Conservation (phyloP, 2,888 invertebrate species). For the Gymnosoma rotundatum region DNA sequence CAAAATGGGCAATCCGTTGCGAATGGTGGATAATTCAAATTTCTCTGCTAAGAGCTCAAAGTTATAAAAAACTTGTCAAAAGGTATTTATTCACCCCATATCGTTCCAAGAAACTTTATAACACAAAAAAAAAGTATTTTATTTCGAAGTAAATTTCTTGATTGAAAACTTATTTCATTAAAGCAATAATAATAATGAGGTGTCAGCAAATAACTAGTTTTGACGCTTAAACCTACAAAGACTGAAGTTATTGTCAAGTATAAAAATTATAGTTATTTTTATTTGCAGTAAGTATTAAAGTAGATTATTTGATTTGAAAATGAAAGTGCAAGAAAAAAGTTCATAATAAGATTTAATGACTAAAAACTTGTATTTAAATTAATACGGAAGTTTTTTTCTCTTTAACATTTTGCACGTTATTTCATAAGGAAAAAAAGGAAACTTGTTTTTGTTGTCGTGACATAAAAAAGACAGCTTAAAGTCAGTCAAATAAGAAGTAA, state of each 20-base stretch:
- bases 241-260: not conserved
- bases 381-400: conserved; percentile 45
- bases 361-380: conserved; percentile 33
- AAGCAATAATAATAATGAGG: too few species aligned
- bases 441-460: conserved; percentile 25
- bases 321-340: conserved; percentile 12
- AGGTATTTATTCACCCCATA: too few species aligned
- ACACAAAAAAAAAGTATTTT: too few species aligned
- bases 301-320: conserved; percentile 6
- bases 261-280: not conserved
- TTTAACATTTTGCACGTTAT: conserved; percentile 11
- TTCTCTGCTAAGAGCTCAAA: too few species aligned
- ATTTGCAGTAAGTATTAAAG: not conserved
- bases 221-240: not conserved
- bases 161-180: not conserved
- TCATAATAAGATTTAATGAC: conserved; percentile 1
- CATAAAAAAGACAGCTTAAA: not conserved
- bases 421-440: conserved; percentile 2
- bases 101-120: too few species aligned
- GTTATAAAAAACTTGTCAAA: too few species aligned
- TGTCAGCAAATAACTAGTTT: conserved; percentile 3
- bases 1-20: too few species aligned
- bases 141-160: too few species aligned
- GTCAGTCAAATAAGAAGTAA: too few species aligned
- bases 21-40: too few species aligned